Conservation (phyloP, 2,797 vertebrate genomes). For the Diglossa cyanea region DNA sequence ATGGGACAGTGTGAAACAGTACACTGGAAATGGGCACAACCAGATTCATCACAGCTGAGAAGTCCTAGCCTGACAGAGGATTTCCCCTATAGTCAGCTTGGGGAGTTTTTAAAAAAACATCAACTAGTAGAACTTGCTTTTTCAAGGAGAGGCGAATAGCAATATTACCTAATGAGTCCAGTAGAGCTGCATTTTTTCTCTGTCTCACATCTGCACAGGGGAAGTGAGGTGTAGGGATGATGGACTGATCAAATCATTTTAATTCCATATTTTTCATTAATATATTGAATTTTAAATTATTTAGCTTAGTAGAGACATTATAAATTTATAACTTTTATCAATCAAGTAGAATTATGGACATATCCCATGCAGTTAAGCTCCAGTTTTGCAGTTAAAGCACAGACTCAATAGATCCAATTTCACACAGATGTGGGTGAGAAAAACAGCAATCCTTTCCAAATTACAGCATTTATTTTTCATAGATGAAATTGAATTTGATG, state of each 20-base stretch:
- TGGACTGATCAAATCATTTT: not conserved
- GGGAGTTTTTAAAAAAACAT: not conserved
- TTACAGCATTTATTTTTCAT: conserved; percentile 9
- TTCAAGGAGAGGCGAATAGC: not conserved
- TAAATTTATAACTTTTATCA: not conserved
- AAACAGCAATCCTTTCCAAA: not conserved
- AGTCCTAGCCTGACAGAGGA: not conserved
- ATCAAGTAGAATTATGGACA: conserved; percentile 17
- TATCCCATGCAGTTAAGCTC: not conserved
- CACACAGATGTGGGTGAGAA: not conserved
- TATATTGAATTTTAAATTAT: conserved; percentile 30
- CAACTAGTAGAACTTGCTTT: not conserved
- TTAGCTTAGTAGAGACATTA: not conserved
- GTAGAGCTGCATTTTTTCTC: not conserved
- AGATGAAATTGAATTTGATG: conserved; percentile 34
- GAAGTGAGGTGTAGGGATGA: not conserved
- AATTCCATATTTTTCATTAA: conserved; percentile 6
- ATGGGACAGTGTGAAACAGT: not conserved
- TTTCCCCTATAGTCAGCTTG: not conserved
- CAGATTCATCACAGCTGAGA: not conserved
- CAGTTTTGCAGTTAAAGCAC: conserved; percentile 1
- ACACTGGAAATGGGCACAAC: not conserved
- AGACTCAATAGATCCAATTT: not conserved
- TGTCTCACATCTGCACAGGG: not conserved
- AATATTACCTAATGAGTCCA: not conserved